phyloP scores from a whole-genome alignment of 2,888 invertebrate genomes.

The Meandrusa payeni region DNA sequence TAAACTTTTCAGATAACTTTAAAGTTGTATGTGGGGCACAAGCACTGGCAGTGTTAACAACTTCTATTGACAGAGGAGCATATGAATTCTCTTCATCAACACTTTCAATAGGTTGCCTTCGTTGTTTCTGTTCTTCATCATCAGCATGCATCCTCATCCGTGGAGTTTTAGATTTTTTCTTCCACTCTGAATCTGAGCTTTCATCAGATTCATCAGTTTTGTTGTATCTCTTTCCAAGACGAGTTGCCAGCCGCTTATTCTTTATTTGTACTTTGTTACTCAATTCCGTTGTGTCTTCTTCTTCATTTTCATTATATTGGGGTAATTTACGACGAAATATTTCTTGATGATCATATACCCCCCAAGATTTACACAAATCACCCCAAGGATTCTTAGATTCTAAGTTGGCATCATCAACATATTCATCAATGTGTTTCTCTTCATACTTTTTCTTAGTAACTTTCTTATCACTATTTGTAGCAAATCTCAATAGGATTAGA shows the following conservation, averaged over 20 bases:
- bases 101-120: constrained; percentile 37
- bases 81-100: constrained; percentile 43
- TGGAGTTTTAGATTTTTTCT: constrained; percentile 83
- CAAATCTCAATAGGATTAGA: constrained; percentile 87
- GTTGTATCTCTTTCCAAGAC: constrained; percentile 57
- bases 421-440: constrained; percentile 38
- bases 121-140: constrained; percentile 86
- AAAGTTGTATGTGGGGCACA: constrained; percentile 51
- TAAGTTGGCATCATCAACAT: constrained; percentile 37
- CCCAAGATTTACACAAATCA: constrained; percentile 85
- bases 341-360: constrained; percentile 83
- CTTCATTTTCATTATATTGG: constrained; percentile 50
- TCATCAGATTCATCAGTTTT: constrained; percentile 59
- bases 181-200: constrained; percentile 79
- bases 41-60: constrained; percentile 51
- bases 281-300: constrained; percentile 42
- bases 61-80: constrained; percentile 70
- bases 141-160: constrained; percentile 95
- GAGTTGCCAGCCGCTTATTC: constrained; percentile 63
- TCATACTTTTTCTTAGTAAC: constrained; percentile 75
- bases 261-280: constrained; percentile 47
- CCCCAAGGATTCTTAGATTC: constrained; percentile 86
- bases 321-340: constrained; percentile 60
- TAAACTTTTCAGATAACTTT: constrained; percentile 65
- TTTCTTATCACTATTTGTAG: constrained; percentile 86